Evolutionary conservation across 2,888 invertebrate species (phyloP).

Genomic region (Ischnus inquisitorius): DNA sequence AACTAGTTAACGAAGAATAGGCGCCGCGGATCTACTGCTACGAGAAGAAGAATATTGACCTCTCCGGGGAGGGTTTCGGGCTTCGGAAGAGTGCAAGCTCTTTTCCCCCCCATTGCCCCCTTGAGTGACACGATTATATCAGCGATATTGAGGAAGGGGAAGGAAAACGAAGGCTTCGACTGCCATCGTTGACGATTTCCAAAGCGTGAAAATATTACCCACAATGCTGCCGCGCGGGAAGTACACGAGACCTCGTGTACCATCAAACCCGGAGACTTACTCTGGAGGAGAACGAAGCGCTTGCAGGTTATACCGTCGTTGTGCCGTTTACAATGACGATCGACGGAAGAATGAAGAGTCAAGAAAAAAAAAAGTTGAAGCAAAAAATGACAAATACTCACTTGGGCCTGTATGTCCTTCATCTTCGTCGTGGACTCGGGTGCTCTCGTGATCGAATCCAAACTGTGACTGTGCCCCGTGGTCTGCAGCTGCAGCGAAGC

Average conservation of each 20-base stretch:
- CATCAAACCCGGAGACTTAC: not conserved
- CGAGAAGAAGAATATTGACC: slow-evolving; percentile 44
- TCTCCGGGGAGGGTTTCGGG: slow-evolving; percentile 4
- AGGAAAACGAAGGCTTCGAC: not conserved
- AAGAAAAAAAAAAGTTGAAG: not conserved
- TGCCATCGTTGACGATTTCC: not conserved
- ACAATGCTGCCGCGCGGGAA: slow-evolving; percentile 1
- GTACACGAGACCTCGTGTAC: not conserved
- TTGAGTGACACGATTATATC: slow-evolving; percentile 38
- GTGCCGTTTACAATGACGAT: not conserved
- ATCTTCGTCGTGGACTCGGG: slow-evolving; percentile 68
- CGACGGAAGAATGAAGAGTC: not conserved
- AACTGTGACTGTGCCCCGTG: slow-evolving; percentile 64
- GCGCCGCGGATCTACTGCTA: slow-evolving; percentile 36
- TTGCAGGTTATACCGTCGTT: not conserved
- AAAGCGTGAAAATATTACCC: slow-evolving; percentile 18
- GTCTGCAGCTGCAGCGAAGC: slow-evolving; percentile 63
- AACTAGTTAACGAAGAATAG: slow-evolving; percentile 16
- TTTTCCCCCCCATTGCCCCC: not conserved
- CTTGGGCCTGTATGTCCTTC: slow-evolving; percentile 78
- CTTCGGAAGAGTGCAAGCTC: slow-evolving; percentile 14
- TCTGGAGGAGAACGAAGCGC: slow-evolving; percentile 6
- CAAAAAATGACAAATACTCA: slow-evolving; percentile 65
- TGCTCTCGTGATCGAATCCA: slow-evolving; percentile 69
- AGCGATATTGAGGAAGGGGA: not conserved